These are phyloP conservation scores for Stictocephala bisonia DNA, from an alignment of 2,888 invertebrate species.

Conservation along the genomic window DNA sequence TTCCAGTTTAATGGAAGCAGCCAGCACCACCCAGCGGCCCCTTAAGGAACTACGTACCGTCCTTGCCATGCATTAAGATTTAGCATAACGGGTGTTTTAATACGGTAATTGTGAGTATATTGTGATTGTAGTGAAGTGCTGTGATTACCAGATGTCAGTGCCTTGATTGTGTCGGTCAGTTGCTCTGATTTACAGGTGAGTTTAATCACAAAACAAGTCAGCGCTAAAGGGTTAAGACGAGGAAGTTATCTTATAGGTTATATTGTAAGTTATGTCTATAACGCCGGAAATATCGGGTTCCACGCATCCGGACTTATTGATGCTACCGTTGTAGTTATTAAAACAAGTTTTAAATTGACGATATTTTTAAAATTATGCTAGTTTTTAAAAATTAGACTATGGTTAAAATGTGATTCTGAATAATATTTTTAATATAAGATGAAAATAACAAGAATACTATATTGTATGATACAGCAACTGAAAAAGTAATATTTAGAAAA, in stretches of 20 bases:
- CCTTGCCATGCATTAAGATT: slow-evolving; percentile 22
- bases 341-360: too few species aligned
- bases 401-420: too few species aligned
- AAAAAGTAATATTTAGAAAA: too few species aligned
- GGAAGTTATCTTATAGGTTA: slow-evolving; percentile 34
- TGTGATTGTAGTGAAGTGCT: too few species aligned
- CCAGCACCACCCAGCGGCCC: slow-evolving; percentile 29
- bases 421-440: too few species aligned
- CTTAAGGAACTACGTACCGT: slow-evolving; percentile 38
- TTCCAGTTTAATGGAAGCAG: slow-evolving; percentile 37
- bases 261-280: slow-evolving; percentile 32
- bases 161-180: background rate
- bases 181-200: background rate
- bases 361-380: too few species aligned
- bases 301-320: too few species aligned
- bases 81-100: slow-evolving; percentile 35
- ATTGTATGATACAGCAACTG: too few species aligned
- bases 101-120: slow-evolving; percentile 20
- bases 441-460: too few species aligned
- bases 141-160: too few species aligned
- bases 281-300: slow-evolving; percentile 11
- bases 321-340: too few species aligned
- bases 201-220: background rate
- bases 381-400: too few species aligned
- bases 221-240: background rate